Percentiles rank a stretch among this genome's conserved stretches.
Evolutionary conservation across 2,888 invertebrate species (phyloP).

Genomic region (Pandemis corylana): DNA sequence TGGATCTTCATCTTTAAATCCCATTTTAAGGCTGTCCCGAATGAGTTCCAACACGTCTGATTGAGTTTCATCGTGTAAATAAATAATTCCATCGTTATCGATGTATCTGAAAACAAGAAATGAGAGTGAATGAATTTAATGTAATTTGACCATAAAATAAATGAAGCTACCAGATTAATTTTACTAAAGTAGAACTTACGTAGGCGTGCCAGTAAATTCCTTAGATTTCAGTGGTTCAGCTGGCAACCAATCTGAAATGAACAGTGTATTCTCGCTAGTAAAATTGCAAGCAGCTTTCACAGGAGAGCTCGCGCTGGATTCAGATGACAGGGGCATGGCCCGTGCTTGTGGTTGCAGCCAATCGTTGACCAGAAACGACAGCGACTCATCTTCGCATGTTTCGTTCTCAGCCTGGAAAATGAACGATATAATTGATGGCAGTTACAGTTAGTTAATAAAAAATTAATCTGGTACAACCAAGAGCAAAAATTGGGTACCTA

Average conservation of each 20-base stretch:
- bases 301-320: conserved; percentile 9
- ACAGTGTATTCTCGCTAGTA: not conserved
- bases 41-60: conserved; percentile 61
- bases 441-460: too few relatives aligned
- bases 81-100: conserved; percentile 48
- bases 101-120: conserved; percentile 33
- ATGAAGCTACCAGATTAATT: too few relatives aligned
- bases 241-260: conserved; percentile 29
- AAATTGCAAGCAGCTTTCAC: not conserved
- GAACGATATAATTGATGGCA: not conserved
- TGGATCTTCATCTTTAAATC: conserved; percentile 57
- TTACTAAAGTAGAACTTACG: conserved; percentile 15
- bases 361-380: conserved; percentile 16
- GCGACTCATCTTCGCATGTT: not conserved
- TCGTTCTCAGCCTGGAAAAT: not conserved
- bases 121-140: too few relatives aligned
- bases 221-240: conserved; percentile 26
- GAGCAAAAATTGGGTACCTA: too few relatives aligned
- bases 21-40: conserved; percentile 56
- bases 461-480: too few relatives aligned
- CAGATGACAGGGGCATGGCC: not conserved
- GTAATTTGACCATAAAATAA: too few relatives aligned
- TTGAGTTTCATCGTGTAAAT: conserved; percentile 44
- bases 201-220: conserved; percentile 31
- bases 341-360: conserved; percentile 21